Percentiles rank a stretch among this genome's conserved stretches.
Conservation (phyloP, 2,888 invertebrate genomes). For the Oasisia sp. region DNA sequence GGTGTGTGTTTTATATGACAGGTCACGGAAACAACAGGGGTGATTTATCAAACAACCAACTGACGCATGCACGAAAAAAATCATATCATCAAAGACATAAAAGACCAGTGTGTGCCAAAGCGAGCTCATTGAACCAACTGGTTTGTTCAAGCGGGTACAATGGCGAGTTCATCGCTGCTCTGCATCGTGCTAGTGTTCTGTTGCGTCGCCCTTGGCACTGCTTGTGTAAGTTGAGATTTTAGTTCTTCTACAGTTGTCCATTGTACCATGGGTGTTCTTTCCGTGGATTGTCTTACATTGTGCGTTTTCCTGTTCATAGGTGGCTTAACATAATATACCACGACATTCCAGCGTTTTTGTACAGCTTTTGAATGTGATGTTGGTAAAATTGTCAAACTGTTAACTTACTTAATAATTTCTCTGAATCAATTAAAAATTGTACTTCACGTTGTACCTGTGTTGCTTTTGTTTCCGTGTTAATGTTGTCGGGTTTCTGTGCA, state of each 20-base stretch:
- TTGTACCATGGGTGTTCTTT: too few species aligned
- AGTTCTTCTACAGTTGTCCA: too few species aligned
- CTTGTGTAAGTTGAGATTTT: background rate
- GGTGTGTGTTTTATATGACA: background rate
- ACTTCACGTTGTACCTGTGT: too few species aligned
- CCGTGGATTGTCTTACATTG: background rate
- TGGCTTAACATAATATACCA: too few species aligned
- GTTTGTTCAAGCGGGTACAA: background rate
- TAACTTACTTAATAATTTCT: too few species aligned
- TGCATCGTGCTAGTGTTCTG: background rate
- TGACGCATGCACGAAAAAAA: background rate
- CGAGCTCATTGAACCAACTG: background rate
- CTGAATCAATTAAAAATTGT: too few species aligned
- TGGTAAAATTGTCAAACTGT: too few species aligned
- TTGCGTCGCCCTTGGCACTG: background rate
- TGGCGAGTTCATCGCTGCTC: background rate
- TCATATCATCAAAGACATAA: background rate
- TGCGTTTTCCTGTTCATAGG: too few species aligned
- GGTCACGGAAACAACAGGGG: background rate
- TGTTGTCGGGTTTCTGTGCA: too few species aligned
- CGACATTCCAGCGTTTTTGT: too few species aligned
- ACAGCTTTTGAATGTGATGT: too few species aligned
- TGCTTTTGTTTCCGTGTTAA: too few species aligned
- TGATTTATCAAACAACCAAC: background rate
- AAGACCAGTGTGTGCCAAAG: background rate